Evolutionary conservation across 2,113 vertebrate genomes (phyloP).

Genomic region (Channa maculata): DNA sequence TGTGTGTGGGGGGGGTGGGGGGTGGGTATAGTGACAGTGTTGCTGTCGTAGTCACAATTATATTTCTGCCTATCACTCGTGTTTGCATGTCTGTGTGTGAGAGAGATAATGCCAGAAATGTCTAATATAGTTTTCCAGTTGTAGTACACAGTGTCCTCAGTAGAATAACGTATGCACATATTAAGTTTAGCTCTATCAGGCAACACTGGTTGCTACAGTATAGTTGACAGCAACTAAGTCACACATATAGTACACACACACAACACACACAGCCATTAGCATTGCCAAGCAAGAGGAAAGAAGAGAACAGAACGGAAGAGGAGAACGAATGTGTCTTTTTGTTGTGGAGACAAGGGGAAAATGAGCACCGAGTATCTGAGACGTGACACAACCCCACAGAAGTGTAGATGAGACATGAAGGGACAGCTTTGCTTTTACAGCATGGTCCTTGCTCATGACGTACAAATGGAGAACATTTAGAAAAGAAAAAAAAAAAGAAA

Average conservation of each 20-base stretch:
- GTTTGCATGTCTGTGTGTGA: not conserved
- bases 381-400: not conserved
- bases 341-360: not conserved
- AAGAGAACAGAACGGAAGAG: slow-evolving; percentile 1
- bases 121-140: no score
- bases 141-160: not conserved
- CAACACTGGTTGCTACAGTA: no score
- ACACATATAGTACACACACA: not conserved
- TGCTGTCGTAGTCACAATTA: not conserved
- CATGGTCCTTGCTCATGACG: not conserved
- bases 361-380: slow-evolving; percentile 2
- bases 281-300: not conserved
- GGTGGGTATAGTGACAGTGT: no score
- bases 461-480: slow-evolving; percentile 5
- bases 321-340: not conserved
- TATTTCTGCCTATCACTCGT: slow-evolving; percentile 1
- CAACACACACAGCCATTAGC: not conserved
- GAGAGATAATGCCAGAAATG: no score
- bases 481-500: slow-evolving; percentile 11
- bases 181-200: not conserved
- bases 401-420: not conserved
- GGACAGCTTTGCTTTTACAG: slow-evolving; percentile 5
- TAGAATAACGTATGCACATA: not conserved
- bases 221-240: not conserved
- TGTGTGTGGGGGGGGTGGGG: no score